Evolutionary conservation across 2,888 invertebrate species (phyloP).

Genomic region (Lagria hirta): DNA sequence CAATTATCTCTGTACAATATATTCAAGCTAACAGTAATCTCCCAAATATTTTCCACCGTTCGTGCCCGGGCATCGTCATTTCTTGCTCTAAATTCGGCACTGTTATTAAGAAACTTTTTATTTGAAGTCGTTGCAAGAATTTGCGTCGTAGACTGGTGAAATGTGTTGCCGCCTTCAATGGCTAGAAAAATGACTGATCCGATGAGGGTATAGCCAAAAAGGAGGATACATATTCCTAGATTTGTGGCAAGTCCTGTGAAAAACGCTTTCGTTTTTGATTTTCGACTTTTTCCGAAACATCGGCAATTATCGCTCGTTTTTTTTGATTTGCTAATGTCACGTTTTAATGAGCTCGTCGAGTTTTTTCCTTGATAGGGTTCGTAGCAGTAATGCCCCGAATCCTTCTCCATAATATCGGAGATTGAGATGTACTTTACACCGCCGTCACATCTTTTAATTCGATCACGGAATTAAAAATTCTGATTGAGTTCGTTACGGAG

Average conservation of each 20-base stretch:
- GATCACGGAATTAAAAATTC: constrained; percentile 23
- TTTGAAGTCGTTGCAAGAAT: constrained; percentile 61
- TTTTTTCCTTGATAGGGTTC: constrained; percentile 52
- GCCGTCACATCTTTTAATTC: constrained; percentile 19
- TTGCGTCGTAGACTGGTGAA: constrained; percentile 54
- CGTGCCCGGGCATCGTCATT: constrained; percentile 64
- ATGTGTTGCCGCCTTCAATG: constrained; percentile 71
- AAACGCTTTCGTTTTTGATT: constrained; percentile 24
- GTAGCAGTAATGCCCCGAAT: constrained; percentile 54
- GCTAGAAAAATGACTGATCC: constrained; percentile 81
- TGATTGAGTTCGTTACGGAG: constrained; percentile 18
- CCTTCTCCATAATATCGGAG: constrained; percentile 37
- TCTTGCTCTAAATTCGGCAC: constrained; percentile 51
- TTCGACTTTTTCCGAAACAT: constrained; percentile 41
- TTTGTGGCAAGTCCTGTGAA: constrained; percentile 65
- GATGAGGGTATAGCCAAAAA: constrained; percentile 76
- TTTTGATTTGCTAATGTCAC: constrained; percentile 48
- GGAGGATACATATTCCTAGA: constrained; percentile 75
- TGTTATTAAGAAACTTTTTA: constrained; percentile 46
- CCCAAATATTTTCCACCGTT: constrained; percentile 89
- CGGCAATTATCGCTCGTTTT: constrained; percentile 43
- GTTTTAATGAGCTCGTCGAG: constrained; percentile 46
- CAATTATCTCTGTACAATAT: constrained; percentile 85
- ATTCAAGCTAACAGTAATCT: constrained; percentile 83
- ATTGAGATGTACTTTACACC: constrained; percentile 1